Evolutionary conservation across 1,140 invertebrate genomes (phyloP).

Genomic region (Drosophila kikkawai): DNA sequence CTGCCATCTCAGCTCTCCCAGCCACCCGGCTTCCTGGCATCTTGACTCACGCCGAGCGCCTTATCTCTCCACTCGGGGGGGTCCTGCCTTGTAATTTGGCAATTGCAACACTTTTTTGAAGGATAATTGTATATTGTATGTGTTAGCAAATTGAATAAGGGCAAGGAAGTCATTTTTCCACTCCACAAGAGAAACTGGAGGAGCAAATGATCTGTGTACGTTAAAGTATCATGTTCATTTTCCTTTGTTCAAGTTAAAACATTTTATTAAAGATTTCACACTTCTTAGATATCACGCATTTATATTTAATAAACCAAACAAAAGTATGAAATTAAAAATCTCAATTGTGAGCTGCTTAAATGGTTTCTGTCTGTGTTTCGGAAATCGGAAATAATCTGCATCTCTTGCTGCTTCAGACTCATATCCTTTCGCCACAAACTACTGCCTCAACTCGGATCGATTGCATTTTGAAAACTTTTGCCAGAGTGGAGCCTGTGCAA

Average conservation of each 20-base stretch:
- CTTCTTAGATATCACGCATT: neutral
- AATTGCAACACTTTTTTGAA: constrained; percentile 31
- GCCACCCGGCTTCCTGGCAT: constrained; percentile 1
- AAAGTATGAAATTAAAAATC: neutral
- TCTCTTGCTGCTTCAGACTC: constrained; percentile 3
- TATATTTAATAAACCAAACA: constrained; percentile 1
- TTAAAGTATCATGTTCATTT: neutral
- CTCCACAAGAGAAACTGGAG: neutral
- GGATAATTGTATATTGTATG: constrained; percentile 55
- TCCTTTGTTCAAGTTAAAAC: neutral
- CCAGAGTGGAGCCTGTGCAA: neutral
- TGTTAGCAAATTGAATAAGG: constrained; percentile 13
- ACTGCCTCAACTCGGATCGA: constrained; percentile 41
- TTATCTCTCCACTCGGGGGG: constrained; percentile 32
- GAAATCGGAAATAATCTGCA: constrained; percentile 23
- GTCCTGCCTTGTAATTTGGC: constrained; percentile 60
- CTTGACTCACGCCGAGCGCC: constrained; percentile 18
- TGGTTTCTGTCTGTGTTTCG: neutral
- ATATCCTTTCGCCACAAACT: constrained; percentile 26
- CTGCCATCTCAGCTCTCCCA: neutral
- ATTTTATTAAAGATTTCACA: neutral
- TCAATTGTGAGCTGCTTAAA: neutral
- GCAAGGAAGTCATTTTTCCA: constrained; percentile 18
- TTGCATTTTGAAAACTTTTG: constrained; percentile 40
- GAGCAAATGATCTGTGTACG: constrained; percentile 11